phyloP scores from a whole-genome alignment of 1,140 invertebrate genomes.

The Heliconius hermathena region DNA sequence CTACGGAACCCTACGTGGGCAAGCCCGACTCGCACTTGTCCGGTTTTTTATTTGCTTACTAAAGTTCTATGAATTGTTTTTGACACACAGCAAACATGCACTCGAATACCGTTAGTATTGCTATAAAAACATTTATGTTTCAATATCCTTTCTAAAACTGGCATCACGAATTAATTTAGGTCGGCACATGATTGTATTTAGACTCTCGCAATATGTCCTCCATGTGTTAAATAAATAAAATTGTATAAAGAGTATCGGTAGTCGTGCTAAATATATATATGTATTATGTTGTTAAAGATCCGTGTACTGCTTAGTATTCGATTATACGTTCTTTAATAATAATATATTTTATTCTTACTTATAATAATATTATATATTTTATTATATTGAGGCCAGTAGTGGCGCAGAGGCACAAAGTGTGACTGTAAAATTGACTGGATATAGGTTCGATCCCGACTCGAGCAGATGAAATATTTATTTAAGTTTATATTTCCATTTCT shows the following conservation, averaged over 20 bases:
- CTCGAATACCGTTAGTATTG: slow-evolving; percentile 26
- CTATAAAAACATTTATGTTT: slow-evolving; percentile 47
- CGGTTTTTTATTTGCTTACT: neutral
- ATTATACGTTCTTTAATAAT: no score
- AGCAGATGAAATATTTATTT: no score
- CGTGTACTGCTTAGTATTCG: neutral
- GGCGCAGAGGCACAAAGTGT: no score
- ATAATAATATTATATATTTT: no score
- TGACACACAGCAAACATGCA: neutral
- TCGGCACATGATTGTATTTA: slow-evolving; percentile 53
- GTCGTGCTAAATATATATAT: neutral
- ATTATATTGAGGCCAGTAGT: no score
- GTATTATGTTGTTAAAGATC: neutral
- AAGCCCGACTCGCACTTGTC: no score
- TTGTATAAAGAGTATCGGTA: neutral
- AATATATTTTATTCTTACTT: no score
- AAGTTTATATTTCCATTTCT: no score
- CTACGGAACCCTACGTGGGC: no score
- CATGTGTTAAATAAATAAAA: slow-evolving; percentile 36
- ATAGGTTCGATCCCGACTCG: no score
- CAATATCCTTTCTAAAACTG: slow-evolving; percentile 61
- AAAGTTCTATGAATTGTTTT: neutral
- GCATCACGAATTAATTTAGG: slow-evolving; percentile 58
- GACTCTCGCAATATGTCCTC: slow-evolving; percentile 44
- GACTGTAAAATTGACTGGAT: no score